Percentiles rank a stretch among this genome's conserved stretches.
These are phyloP conservation scores for Erythrolamprus reginae DNA, from an alignment of 2,113 vertebrate species.

Conservation along the genomic window DNA sequence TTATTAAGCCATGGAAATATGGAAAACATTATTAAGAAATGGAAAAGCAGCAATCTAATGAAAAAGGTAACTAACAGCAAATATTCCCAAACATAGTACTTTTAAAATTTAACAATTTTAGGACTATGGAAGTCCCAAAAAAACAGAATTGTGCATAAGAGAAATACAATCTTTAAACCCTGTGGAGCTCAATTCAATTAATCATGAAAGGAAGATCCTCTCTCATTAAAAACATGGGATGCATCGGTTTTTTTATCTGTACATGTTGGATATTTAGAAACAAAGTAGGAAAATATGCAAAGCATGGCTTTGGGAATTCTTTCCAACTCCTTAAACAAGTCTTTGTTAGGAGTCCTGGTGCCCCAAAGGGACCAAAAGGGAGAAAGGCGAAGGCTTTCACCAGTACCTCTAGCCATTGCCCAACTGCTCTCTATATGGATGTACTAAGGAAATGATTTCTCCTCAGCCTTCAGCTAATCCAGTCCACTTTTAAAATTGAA, in stretches of 20 bases:
- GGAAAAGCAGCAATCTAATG: background rate
- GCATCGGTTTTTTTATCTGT: background rate
- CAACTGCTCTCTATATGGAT: background rate
- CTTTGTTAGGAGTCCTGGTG: background rate
- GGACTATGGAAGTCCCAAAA: rapidly evolving
- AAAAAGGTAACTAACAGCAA: background rate
- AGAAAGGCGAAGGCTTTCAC: background rate
- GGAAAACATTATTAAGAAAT: slow-evolving; percentile 8
- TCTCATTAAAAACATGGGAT: background rate
- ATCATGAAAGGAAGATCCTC: background rate
- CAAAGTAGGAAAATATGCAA: background rate
- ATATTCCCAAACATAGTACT: background rate
- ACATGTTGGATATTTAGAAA: background rate
- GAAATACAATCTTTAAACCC: background rate
- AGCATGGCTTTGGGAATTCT: background rate
- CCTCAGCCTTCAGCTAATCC: background rate
- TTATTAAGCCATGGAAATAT: background rate
- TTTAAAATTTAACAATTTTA: background rate
- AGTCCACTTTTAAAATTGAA: background rate
- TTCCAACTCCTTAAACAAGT: background rate
- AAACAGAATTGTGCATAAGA: background rate
- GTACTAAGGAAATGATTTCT: background rate
- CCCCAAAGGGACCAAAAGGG: background rate
- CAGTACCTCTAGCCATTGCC: background rate
- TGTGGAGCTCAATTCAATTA: background rate